Percentiles rank a stretch among this genome's conserved stretches.
These are phyloP conservation scores for Drosophila kohkoa DNA, from an alignment of 1,140 invertebrate genomes.

Conservation along the genomic window DNA sequence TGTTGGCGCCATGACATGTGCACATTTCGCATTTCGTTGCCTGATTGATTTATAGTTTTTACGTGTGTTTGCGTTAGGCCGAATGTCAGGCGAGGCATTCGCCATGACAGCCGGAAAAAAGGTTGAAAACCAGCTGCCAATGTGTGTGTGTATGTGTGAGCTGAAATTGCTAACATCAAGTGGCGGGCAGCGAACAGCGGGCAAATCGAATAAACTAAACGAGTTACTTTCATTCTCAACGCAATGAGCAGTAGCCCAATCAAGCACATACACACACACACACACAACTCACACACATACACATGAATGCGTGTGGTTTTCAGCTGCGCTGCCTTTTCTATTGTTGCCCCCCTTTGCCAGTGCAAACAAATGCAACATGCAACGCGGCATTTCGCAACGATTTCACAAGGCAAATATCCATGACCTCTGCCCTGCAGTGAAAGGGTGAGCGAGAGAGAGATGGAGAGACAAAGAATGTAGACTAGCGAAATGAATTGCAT, in stretches of 20 bases:
- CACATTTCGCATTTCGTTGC: constrained; percentile 79
- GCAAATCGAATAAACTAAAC: constrained; percentile 79
- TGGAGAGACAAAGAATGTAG: neutral
- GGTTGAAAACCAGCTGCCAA: constrained; percentile 17
- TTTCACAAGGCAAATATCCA: constrained; percentile 71
- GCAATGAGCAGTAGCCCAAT: constrained; percentile 34
- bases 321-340: neutral
- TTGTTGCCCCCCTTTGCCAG: constrained; percentile 5
- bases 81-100: constrained; percentile 29
- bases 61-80: constrained; percentile 54
- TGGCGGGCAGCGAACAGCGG: constrained; percentile 17
- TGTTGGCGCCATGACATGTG: constrained; percentile 69
- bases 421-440: constrained; percentile 3
- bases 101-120: constrained; percentile 60
- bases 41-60: constrained; percentile 80
- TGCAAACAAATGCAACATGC: constrained; percentile 58
- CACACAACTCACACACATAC: neutral
- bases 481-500: constrained; percentile 64
- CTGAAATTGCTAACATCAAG: constrained; percentile 46
- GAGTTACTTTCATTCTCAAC: constrained; percentile 68
- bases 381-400: constrained; percentile 63
- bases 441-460: too few relatives aligned
- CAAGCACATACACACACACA: constrained; percentile 4
- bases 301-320: constrained; percentile 16
- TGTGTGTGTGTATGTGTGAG: constrained; percentile 1